phyloP scores from a whole-genome alignment of 2,113 vertebrate genomes.

The Gnathonemus echidnorhynchus region DNA sequence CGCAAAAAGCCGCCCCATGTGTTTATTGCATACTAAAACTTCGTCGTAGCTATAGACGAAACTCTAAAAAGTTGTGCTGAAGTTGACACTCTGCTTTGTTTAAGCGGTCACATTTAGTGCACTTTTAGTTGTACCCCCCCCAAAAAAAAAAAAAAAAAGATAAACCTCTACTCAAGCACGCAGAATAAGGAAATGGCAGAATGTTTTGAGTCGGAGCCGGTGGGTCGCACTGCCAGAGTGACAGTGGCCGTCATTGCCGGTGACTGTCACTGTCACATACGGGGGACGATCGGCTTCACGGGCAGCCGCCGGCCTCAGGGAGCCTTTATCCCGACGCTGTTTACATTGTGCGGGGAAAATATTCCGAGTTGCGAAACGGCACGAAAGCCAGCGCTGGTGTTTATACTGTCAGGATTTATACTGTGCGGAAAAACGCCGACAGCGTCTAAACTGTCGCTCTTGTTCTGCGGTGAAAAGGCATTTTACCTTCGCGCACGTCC shows the following conservation, averaged over 20 bases:
- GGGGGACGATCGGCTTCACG: background rate
- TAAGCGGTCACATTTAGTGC: background rate
- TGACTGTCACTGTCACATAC: background rate
- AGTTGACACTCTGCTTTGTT: background rate
- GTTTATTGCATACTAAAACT: background rate
- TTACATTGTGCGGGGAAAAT: background rate
- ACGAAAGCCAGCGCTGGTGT: background rate
- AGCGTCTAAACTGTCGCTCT: background rate
- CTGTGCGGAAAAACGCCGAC: background rate
- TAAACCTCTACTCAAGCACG: background rate
- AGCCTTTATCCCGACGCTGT: background rate
- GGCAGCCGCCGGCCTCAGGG: background rate
- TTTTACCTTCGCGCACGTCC: background rate
- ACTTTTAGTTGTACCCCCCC: background rate
- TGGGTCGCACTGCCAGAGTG: background rate
- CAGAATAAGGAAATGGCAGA: background rate
- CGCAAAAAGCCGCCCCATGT: background rate
- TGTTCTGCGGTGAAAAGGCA: background rate
- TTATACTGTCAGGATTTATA: background rate
- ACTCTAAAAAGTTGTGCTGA: background rate
- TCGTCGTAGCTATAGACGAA: background rate
- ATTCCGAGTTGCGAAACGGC: background rate
- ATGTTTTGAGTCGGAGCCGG: background rate
- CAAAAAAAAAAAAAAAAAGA: background rate
- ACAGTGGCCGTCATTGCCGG: background rate